Percentiles rank a stretch among this genome's conserved stretches.
Evolutionary conservation across 2,113 vertebrate species (phyloP).

Genomic region (Myiozetetes cayanensis): DNA sequence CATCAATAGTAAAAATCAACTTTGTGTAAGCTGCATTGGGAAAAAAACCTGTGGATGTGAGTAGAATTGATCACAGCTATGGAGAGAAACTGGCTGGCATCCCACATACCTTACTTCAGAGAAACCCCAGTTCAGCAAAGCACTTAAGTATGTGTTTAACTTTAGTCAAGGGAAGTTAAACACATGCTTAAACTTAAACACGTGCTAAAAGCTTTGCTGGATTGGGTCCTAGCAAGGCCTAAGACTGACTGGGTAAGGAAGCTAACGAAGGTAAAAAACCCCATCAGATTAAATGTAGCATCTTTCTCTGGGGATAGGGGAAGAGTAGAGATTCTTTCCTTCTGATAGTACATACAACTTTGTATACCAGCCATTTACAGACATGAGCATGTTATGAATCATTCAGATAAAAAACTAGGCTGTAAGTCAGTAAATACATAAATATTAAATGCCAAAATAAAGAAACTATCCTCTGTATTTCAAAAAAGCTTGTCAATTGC

Average conservation of each 20-base stretch:
- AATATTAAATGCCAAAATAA: conserved; percentile 48
- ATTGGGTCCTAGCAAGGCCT: conserved; percentile 23
- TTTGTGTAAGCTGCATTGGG: not conserved
- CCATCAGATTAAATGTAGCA: not conserved
- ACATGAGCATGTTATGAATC: not conserved
- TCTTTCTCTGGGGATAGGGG: not conserved
- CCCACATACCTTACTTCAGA: conserved; percentile 13
- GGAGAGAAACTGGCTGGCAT: conserved; percentile 22
- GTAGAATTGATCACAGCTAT: not conserved
- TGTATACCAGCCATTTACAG: not conserved
- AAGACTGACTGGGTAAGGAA: not conserved
- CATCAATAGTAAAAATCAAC: not conserved
- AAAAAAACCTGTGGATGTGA: not conserved
- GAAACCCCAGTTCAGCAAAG: conserved; percentile 43
- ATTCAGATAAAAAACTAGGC: not conserved
- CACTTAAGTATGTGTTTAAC: conserved; percentile 45
- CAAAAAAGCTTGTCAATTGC: conserved; percentile 19
- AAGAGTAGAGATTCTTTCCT: not conserved
- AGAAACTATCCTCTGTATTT: conserved; percentile 17
- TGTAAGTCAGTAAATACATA: conserved; percentile 39
- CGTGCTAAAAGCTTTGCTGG: conserved; percentile 63
- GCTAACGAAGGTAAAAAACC: conserved; percentile 15
- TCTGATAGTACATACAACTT: not conserved
- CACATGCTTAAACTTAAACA: conserved; percentile 62
- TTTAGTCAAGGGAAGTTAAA: conserved; percentile 60